Percentiles rank a stretch among this genome's conserved stretches.
These are phyloP conservation scores for Phoebastria nigripes DNA, from an alignment of 2,797 vertebrate genomes.

Conservation along the genomic window DNA sequence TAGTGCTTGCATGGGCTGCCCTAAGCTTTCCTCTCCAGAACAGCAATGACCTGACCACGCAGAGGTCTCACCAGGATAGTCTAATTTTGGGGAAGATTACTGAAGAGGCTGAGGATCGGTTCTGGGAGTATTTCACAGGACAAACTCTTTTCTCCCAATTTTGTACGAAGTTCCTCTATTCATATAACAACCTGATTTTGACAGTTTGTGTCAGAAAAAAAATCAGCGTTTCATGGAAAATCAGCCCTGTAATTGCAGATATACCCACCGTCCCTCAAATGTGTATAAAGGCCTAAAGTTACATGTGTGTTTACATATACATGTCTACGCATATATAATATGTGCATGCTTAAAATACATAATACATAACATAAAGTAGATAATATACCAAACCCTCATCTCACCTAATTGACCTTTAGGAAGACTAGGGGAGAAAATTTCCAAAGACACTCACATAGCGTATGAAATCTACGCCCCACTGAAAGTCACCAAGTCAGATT, in stretches of 20 bases:
- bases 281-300: background rate
- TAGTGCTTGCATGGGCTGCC: background rate
- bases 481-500: background rate
- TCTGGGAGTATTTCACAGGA: background rate
- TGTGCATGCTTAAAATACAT: background rate
- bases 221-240: background rate
- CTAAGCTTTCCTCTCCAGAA: background rate
- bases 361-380: background rate
- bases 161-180: accelerated
- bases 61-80: background rate
- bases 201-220: background rate
- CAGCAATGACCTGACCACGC: background rate
- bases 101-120: accelerated
- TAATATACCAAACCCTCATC: background rate
- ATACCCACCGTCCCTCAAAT: accelerated
- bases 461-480: background rate
- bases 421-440: conserved; percentile 3
- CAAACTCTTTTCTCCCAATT: background rate
- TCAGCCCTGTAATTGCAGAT: background rate
- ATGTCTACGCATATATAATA: background rate
- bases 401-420: background rate
- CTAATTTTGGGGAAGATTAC: background rate
- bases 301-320: background rate
- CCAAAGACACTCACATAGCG: background rate
- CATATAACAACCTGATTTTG: background rate